These are phyloP conservation scores for Hyposoter dolosus DNA, from an alignment of 2,888 invertebrate species.

Conservation along the genomic window DNA sequence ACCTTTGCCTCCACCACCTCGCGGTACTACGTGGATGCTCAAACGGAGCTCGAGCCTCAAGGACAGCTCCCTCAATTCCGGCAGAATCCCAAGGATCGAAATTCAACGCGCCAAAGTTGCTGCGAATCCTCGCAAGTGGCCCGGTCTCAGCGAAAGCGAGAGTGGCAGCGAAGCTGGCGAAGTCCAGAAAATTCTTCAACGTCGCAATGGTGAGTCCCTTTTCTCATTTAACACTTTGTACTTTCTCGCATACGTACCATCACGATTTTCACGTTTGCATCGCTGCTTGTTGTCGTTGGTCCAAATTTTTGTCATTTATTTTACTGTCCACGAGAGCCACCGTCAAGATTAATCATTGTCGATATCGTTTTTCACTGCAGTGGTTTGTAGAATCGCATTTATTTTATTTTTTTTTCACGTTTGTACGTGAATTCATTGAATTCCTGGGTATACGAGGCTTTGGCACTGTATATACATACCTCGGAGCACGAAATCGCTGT, in stretches of 20 bases:
- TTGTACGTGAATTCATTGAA: slow-evolving; percentile 50
- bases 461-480: neutral
- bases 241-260: too few species aligned
- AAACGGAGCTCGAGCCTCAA: slow-evolving; percentile 71
- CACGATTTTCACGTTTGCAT: too few species aligned
- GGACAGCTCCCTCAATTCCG: slow-evolving; percentile 58
- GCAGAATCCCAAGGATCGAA: slow-evolving; percentile 58
- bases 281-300: neutral
- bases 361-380: slow-evolving; percentile 28
- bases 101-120: slow-evolving; percentile 64
- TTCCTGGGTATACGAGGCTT: neutral
- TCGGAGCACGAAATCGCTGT: slow-evolving; percentile 30
- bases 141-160: slow-evolving; percentile 86
- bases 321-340: neutral
- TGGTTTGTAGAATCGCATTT: too few species aligned
- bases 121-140: slow-evolving; percentile 73
- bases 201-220: slow-evolving; percentile 78
- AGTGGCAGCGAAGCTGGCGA: slow-evolving; percentile 91
- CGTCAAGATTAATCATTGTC: neutral
- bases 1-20: slow-evolving; percentile 84
- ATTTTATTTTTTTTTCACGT: neutral
- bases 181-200: slow-evolving; percentile 88
- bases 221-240: neutral
- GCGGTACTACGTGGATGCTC: slow-evolving; percentile 69
- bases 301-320: neutral